Conservation (phyloP, 2,888 invertebrate genomes). For the Amphipoea lucens region DNA sequence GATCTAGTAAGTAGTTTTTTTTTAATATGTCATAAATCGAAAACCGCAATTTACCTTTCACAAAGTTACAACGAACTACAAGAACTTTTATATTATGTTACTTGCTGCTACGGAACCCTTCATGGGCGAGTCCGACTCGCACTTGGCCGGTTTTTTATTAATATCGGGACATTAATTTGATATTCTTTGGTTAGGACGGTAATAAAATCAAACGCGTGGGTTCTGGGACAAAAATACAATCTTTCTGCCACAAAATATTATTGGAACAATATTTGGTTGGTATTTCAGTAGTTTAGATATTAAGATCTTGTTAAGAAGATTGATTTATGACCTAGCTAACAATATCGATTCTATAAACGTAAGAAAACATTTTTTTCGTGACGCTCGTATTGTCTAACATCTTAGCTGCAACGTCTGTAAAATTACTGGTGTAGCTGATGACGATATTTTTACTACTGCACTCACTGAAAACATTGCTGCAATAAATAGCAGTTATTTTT, state of each 20-base stretch:
- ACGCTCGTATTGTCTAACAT: not conserved
- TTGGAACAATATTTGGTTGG: constrained; percentile 5
- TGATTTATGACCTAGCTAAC: not conserved
- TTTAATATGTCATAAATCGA: too few relatives aligned
- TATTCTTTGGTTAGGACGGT: constrained; percentile 24
- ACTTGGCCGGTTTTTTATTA: too few relatives aligned
- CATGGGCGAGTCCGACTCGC: too few relatives aligned
- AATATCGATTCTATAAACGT: not conserved
- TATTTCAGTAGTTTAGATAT: not conserved
- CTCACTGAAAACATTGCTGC: too few relatives aligned
- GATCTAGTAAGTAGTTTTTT: too few relatives aligned
- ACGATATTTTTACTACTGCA: not conserved
- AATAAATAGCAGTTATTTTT: too few relatives aligned
- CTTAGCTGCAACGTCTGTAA: not conserved
- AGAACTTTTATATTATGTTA: too few relatives aligned
- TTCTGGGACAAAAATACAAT: constrained; percentile 16
- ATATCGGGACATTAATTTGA: constrained; percentile 25
- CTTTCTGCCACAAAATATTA: constrained; percentile 14
- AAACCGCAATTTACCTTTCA: too few relatives aligned
- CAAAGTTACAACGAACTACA: too few relatives aligned
- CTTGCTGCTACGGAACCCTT: too few relatives aligned
- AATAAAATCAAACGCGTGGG: constrained; percentile 25
- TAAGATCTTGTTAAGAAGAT: not conserved
- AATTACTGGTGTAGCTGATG: not conserved
- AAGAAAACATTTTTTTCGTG: not conserved